Evolutionary conservation across 2,888 invertebrate genomes (phyloP).

Genomic region (Dolichomitus sp.): DNA sequence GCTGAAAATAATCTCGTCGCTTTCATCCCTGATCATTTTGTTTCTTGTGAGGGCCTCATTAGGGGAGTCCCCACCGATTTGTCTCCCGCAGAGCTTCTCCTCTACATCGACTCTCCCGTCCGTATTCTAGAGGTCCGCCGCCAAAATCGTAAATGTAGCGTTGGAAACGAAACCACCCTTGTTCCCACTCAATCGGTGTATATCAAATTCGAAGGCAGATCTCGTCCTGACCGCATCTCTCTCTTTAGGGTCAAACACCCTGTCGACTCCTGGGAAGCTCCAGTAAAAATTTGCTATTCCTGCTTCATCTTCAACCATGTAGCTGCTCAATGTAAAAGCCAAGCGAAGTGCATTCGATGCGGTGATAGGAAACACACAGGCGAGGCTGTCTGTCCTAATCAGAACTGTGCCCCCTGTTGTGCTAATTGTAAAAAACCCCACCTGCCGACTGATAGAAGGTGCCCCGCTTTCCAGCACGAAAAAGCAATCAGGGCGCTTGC

Average conservation of each 20-base stretch:
- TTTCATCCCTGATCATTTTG: constrained; percentile 17
- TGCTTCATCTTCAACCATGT: constrained; percentile 30
- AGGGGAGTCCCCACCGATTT: constrained; percentile 40
- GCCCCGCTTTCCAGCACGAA: constrained; percentile 23
- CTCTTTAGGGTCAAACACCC: constrained; percentile 23
- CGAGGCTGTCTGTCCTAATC: background rate
- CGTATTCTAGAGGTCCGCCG: background rate
- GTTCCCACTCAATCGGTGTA: constrained; percentile 7
- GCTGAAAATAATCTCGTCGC: background rate
- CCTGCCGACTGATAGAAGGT: background rate
- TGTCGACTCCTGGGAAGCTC: constrained; percentile 28
- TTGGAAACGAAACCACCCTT: background rate
- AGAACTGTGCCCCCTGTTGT: constrained; percentile 2
- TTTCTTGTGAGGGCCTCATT: constrained; percentile 37
- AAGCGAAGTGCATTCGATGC: constrained; percentile 28
- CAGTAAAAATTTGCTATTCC: constrained; percentile 38
- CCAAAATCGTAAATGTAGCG: background rate
- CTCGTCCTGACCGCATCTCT: constrained; percentile 18
- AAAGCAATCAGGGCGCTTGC: constrained; percentile 7
- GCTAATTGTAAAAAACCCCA: constrained; percentile 25
- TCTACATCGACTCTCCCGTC: background rate
- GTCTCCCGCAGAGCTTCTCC: constrained; percentile 15
- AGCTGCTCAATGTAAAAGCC: background rate
- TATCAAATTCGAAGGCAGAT: constrained; percentile 32
- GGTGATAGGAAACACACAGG: constrained; percentile 7